A percentile compares a stretch with the other conserved stretches of the same genome.
phyloP scores from a whole-genome alignment of 1,140 invertebrate species.

The Danaus plexippus region DNA sequence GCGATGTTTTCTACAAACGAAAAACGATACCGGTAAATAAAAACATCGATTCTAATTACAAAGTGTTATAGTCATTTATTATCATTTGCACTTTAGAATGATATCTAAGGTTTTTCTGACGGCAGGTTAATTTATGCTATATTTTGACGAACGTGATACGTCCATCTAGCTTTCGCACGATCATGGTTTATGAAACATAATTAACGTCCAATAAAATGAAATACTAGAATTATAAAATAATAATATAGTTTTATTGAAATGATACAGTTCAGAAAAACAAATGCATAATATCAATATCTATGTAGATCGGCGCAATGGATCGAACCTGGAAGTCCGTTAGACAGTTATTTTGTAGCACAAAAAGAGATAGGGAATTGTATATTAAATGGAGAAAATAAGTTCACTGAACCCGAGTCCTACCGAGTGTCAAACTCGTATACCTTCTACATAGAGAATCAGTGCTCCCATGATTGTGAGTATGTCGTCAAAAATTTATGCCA shows the following conservation, averaged over 20 bases:
- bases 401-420: constrained; percentile 75
- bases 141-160: too few relatives aligned
- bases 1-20: constrained; percentile 33
- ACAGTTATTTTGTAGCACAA: constrained; percentile 30
- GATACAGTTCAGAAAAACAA: too few relatives aligned
- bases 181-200: too few relatives aligned
- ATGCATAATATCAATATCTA: too few relatives aligned
- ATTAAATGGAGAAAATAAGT: constrained; percentile 74
- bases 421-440: constrained; percentile 75
- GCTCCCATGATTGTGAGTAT: constrained; percentile 69
- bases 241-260: too few relatives aligned
- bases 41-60: neutral
- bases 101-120: too few relatives aligned
- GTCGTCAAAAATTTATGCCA: neutral
- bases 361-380: constrained; percentile 69
- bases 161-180: too few relatives aligned
- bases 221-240: too few relatives aligned
- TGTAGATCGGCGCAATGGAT: constrained; percentile 58
- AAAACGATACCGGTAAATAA: constrained; percentile 34
- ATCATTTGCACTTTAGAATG: too few relatives aligned
- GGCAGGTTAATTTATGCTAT: too few relatives aligned
- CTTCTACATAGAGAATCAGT: constrained; percentile 78
- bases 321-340: constrained; percentile 31
- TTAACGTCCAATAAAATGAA: too few relatives aligned
- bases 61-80: too few relatives aligned